phyloP scores from a whole-genome alignment of 2,888 invertebrate species.

The Isotomurus palustris region DNA sequence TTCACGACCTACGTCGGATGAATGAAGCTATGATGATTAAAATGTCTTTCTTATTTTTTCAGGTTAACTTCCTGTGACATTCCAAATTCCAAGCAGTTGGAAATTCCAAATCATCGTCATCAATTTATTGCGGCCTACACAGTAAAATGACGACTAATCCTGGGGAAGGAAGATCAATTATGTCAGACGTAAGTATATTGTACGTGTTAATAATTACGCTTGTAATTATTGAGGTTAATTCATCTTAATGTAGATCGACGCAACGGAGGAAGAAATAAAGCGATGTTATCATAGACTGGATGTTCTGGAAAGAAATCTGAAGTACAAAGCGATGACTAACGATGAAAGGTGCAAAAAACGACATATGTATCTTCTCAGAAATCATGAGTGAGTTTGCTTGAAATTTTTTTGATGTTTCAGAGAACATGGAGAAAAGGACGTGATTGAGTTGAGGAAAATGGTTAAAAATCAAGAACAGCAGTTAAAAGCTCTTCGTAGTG shows the following conservation, averaged over 20 bases:
- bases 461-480: slow-evolving; percentile 24
- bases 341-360: slow-evolving; percentile 25
- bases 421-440: slow-evolving; percentile 28
- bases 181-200: slow-evolving; percentile 13
- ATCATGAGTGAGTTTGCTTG: not conserved
- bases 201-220: not conserved
- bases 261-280: slow-evolving; percentile 29
- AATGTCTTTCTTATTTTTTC: too few species aligned
- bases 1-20: too few species aligned
- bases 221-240: not conserved
- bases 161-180: slow-evolving; percentile 13
- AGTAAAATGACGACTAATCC: too few species aligned
- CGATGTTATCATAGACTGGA: slow-evolving; percentile 27
- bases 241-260: slow-evolving; percentile 24
- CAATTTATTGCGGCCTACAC: too few species aligned
- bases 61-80: too few species aligned
- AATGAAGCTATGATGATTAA: too few species aligned
- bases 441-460: slow-evolving; percentile 20
- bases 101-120: too few species aligned
- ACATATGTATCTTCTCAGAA: not conserved
- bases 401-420: slow-evolving; percentile 7
- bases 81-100: too few species aligned
- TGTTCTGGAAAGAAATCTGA: slow-evolving; percentile 27
- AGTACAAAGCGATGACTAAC: slow-evolving; percentile 29
- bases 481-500: slow-evolving; percentile 18